Evolutionary conservation across 1,140 invertebrate species (phyloP), one percentile per base, ranked within the genome.

Genomic region (Rhizoglyphus robini): DNA sequence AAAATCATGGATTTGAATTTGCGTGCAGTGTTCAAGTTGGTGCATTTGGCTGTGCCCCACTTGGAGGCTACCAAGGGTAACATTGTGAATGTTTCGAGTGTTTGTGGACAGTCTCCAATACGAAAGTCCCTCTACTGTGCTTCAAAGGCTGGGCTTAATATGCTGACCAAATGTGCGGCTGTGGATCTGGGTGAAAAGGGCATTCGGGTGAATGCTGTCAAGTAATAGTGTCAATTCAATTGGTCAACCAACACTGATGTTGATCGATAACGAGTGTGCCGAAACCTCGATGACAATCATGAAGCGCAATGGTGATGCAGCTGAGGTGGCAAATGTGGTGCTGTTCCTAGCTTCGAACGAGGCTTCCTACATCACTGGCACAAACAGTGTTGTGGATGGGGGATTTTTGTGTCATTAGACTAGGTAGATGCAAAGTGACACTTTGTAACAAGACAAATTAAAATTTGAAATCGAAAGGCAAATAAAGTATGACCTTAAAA

Each of bases 261-360:
- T 46, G 15, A 15, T 46, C 41, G 41, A 46, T 46, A 23, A 46
- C 23, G 41, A 23, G 15, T 46, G 41, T 46, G 15, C 41, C 15
- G 41, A 46, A 46, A 46, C 41, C 15, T 15, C 15, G 41, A 15
- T 46, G 41, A 46, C 41, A 15, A 46, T 46, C 23, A 15, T 46
- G 15, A 46, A 46, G 41, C 41, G 89, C 36, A 79, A 84, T 1
- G 89, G 88, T 4, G 74, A 83, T 65, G 77, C 82, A 4, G 77
- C 82, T 2, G 89, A 92, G 77, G 86, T 90, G 1, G 88, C 88
- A 0, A 79, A 80, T 32, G 78, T 85, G 0, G 89, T 92, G 70
- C 84, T 84, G n/a, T 91, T 90, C 75, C 74, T 92, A 29, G 89
- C 89, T 0, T 88, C 86, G 48, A 83, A 86, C 51, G 79, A 82